Conservation (phyloP, 2,888 invertebrate genomes). For the Alviniconcha strummeri region DNA sequence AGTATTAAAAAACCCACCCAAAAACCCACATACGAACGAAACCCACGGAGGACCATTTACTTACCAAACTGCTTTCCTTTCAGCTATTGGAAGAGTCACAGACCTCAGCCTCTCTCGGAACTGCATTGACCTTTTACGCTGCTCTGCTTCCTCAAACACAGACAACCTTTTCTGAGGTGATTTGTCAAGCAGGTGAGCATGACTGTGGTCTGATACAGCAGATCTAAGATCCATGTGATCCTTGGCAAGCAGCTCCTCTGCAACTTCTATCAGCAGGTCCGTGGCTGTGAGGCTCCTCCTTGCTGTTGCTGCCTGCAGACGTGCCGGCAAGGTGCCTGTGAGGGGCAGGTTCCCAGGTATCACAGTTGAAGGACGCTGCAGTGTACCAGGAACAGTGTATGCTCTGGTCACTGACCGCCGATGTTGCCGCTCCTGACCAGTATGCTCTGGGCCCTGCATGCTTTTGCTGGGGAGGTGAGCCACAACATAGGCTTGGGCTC, state of each 20-base stretch:
- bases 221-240: not conserved
- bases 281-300: not conserved
- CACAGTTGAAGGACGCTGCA: no score
- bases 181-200: not conserved
- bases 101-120: conserved; percentile 10
- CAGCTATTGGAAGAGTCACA: not conserved
- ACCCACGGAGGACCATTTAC: not conserved
- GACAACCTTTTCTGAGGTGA: no score
- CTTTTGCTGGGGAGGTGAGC: not conserved
- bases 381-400: no score
- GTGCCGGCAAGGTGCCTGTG: no score
- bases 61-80: conserved; percentile 18
- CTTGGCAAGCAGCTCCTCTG: not conserved
- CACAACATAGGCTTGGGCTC: conserved; percentile 2
- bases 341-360: no score
- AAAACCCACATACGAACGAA: no score
- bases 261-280: not conserved
- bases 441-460: no score
- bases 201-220: not conserved
- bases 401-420: no score
- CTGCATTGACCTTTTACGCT: not conserved
- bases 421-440: no score
- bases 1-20: no score
- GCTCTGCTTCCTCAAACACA: not conserved
- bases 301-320: not conserved